These are phyloP conservation scores for Drosophila subobscura DNA, from an alignment of 1,140 invertebrate species.

Conservation along the genomic window DNA sequence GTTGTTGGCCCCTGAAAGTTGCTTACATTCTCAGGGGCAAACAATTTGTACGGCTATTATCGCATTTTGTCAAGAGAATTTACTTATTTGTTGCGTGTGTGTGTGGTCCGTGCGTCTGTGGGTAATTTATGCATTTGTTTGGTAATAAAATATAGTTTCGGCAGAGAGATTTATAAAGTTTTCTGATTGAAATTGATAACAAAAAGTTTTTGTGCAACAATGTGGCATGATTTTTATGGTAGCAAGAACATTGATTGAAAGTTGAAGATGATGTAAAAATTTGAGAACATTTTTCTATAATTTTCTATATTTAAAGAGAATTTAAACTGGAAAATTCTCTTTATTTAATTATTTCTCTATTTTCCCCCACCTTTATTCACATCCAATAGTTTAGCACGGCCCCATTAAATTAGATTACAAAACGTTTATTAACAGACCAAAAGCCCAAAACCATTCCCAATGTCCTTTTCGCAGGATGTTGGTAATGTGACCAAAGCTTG, in stretches of 20 bases:
- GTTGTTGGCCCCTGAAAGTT: conserved; percentile 43
- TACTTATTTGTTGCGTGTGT: conserved; percentile 35
- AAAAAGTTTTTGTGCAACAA: background rate
- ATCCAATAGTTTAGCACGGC: background rate
- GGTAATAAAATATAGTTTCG: background rate
- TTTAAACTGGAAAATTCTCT: no score
- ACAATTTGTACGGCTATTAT: conserved; percentile 53
- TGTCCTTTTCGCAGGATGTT: conserved; percentile 41
- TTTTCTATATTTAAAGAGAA: background rate
- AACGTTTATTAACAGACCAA: background rate
- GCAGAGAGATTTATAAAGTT: background rate
- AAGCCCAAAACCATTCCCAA: background rate
- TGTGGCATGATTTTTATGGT: background rate
- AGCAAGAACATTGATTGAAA: background rate
- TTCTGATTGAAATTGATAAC: background rate
- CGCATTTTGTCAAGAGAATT: conserved; percentile 49
- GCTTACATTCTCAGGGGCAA: conserved; percentile 38
- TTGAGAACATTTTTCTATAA: background rate
- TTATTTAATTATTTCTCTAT: no score
- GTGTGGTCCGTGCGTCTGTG: background rate
- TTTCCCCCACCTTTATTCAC: no score
- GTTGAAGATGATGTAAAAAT: background rate
- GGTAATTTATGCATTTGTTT: conserved; percentile 14
- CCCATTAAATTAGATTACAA: background rate
- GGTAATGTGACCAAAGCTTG: conserved; percentile 41